Base-by-base conservation (phyloP, 1,140 invertebrate genomes). In the Anagrus nilaparvatae region DNA sequence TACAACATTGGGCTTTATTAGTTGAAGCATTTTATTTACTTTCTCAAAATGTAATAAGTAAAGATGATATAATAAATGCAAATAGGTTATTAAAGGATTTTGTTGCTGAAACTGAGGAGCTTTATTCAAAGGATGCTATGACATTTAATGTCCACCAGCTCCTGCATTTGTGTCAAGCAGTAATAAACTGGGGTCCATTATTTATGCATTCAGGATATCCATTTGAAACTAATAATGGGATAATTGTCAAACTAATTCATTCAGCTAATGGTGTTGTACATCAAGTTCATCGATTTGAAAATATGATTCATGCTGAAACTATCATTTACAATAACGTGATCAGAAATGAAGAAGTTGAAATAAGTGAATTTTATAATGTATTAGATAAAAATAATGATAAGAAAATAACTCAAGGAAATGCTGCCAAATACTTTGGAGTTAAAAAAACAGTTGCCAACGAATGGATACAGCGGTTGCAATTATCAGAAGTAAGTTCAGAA, bases 141-240 rank as follows among this genome's bases (percentile, higher is more conserved):
- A 51, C 44, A 2, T 44, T 28, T 17, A 51, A 51, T 41, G 21
- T 51, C 4, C 50, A 51, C 25, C 42, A 44, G 24, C 30, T 49
- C 6, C 16, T 46, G 18, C 50, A 51, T 43, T 8, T 51, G 12
- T 12, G 10, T 16, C 35, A 42, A 42, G 46, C 41, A 40, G 47
- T 51, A 2, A 17, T 17, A 18, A 16, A 47, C n/a, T 47, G 42
- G 43, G 46, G 46, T 16, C 49, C 40, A 8, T 9, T 50, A 13
- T 46, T 35, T 40, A 12, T 18, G 21, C 46, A 51, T 23, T 41
- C 28, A 25, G 47, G 41, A 13, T 51, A 41, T 34, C 18, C 32
- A 12, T 51, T 51, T 28, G 50, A 51, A 33, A 38, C 19, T 23
- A 38, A 34, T 8, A 51, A 48, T 45, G 44, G 47, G 12, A 25